Evolutionary conservation across 2,888 invertebrate species (phyloP), one percentile per base, ranked within the genome.

Genomic region (Cheilosia grossa): DNA sequence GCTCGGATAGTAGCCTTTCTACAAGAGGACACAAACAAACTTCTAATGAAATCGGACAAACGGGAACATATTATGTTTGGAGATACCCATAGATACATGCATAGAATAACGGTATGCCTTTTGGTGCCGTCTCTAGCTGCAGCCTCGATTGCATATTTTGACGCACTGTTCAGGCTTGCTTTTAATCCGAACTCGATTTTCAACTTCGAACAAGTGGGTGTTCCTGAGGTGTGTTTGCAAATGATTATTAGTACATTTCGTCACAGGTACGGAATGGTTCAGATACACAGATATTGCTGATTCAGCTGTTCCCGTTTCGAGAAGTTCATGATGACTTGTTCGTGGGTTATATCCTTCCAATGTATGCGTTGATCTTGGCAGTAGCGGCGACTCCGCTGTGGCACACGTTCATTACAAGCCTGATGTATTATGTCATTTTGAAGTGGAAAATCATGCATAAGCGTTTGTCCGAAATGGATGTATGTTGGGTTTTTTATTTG

Each of bases 371-470:
- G 2, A 58, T 80, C 0, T 33, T 90, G 70, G 90, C 88, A 13
- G 87, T 88, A 5, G 88, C 87, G 17, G 78, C 79, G 3, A 88
- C 91, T 30, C 90, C 91, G 0, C 24, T 90, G 70, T 90, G 90
- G 90, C 90, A 90, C 33, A 89, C 90, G 17, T 90, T 90, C 59
- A 88, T 91, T 59, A 87, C 88, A 2, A 88, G 89, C 67, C 83
- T 90, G 51, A 90, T 90, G 89, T 88, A 89, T 70, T 91, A 87
- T 69, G 87, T 90, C 1, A 87, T 87, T 17, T 87, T 90, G 4
- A 90, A 89, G 81, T 83, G 89, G 73, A 87, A 86, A 73, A 73
- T 90, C 6, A 86, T 91, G 19, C 85, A 86, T 56, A 90, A 88
- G 30, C 82, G 89, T 0, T 69, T 89, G 1, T 58, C 74, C 5